These are phyloP conservation scores for Sceloporus undulatus DNA, from an alignment of 2,113 vertebrate species.

Conservation along the genomic window DNA sequence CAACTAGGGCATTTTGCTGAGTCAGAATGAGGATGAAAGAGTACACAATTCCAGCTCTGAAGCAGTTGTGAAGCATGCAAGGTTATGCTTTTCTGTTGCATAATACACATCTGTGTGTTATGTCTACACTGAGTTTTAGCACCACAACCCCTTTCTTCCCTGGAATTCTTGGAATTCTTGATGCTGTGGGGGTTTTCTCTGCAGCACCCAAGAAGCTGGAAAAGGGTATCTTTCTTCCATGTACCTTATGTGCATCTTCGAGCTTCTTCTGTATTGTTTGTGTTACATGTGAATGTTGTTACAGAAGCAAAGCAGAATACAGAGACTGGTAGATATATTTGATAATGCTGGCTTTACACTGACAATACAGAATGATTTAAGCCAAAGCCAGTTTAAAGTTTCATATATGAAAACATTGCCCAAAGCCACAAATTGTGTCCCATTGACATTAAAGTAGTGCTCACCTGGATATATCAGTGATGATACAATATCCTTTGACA, in stretches of 20 bases:
- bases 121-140: not conserved
- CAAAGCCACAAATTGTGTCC: not conserved
- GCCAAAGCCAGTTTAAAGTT: not conserved
- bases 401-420: not conserved
- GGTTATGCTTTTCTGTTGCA: not conserved
- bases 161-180: not conserved
- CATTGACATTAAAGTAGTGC: not conserved
- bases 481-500: not conserved
- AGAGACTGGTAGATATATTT: not conserved
- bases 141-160: not conserved
- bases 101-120: not conserved
- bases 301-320: not conserved
- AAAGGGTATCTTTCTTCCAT: not conserved
- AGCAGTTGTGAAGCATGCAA: not conserved
- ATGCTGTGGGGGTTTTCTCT: not conserved
- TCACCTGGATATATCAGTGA: not conserved
- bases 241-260: not conserved
- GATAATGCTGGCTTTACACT: not conserved
- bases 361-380: not conserved
- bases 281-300: not conserved
- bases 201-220: too few relatives aligned
- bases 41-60: not conserved
- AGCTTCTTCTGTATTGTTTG: not conserved
- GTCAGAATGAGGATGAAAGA: not conserved
- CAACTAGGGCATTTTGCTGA: not conserved